Evolutionary conservation across 2,113 vertebrate species (phyloP).

Genomic region (Ptilorrhoa leucosticta): DNA sequence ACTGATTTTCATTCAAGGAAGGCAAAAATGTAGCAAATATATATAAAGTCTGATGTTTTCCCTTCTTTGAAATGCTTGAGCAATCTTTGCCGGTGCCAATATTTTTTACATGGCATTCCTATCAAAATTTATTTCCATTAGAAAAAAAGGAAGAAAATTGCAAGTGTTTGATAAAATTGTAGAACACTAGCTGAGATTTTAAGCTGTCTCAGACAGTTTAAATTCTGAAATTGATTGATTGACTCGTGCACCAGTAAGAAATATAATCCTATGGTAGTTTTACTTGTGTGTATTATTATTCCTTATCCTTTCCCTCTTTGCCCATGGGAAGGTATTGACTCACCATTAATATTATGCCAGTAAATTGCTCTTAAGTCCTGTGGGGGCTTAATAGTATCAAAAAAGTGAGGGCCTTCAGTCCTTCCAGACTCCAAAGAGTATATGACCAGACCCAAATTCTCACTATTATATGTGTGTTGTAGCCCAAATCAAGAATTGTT

Average conservation of each 20-base stretch:
- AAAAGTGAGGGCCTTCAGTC: neutral
- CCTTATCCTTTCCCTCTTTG: neutral
- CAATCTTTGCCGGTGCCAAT: neutral
- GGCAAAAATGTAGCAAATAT: neutral
- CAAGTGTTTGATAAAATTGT: neutral
- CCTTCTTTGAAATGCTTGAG: neutral
- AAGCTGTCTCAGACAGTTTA: neutral
- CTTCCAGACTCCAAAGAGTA: neutral
- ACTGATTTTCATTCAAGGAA: neutral
- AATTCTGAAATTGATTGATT: neutral
- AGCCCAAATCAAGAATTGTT: neutral
- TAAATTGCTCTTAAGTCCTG: neutral
- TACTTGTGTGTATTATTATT: neutral
- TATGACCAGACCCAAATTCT: neutral
- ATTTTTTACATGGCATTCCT: neutral
- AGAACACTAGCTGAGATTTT: neutral
- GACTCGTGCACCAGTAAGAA: neutral
- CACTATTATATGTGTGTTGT: neutral
- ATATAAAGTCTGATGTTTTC: neutral
- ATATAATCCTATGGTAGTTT: neutral
- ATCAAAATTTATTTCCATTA: neutral
- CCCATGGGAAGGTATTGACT: neutral
- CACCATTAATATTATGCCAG: neutral
- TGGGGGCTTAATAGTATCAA: neutral
- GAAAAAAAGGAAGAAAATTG: neutral